Evolutionary conservation across 1,140 invertebrate genomes (phyloP).

Genomic region (Sinonovacula constricta): DNA sequence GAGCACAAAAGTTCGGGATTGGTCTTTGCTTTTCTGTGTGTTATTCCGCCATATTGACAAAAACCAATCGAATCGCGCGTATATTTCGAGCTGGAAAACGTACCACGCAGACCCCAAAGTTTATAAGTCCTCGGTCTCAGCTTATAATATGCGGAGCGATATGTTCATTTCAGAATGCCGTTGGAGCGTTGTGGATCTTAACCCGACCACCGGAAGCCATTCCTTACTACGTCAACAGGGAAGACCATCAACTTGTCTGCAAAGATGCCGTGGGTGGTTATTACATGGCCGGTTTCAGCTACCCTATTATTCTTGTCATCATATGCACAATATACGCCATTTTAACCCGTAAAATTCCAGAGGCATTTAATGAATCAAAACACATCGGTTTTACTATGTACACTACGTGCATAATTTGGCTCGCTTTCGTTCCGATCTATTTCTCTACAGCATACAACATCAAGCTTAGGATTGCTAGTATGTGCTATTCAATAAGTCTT

Average conservation of each 20-base stretch:
- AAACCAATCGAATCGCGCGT: constrained; percentile 87
- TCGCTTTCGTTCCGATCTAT: too few relatives aligned
- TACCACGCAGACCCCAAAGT: constrained; percentile 91
- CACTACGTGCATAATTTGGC: too few relatives aligned
- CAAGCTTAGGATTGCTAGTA: constrained; percentile 90
- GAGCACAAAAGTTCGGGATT: constrained; percentile 83
- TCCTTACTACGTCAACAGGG: constrained; percentile 80
- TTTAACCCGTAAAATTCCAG: constrained; percentile 93
- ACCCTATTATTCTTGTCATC: constrained; percentile 86
- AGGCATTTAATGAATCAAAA: constrained; percentile 97
- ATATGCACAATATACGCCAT: constrained; percentile 89
- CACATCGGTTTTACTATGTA: too few relatives aligned
- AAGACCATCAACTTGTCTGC: constrained; percentile 80
- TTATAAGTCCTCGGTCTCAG: constrained; percentile 96
- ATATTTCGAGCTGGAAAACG: constrained; percentile 88
- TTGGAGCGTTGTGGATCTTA: constrained; percentile 82
- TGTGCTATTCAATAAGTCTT: constrained; percentile 94
- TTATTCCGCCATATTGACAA: constrained; percentile 87
- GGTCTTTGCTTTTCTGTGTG: constrained; percentile 86
- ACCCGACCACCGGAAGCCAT: constrained; percentile 83
- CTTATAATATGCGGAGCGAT: constrained; percentile 91
- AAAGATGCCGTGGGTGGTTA: constrained; percentile 84
- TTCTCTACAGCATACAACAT: constrained; percentile 83
- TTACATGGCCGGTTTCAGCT: constrained; percentile 86
- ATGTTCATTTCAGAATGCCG: constrained; percentile 79